Base-by-base conservation (phyloP, 2,888 invertebrate genomes). In the Campoplex capitator region DNA sequence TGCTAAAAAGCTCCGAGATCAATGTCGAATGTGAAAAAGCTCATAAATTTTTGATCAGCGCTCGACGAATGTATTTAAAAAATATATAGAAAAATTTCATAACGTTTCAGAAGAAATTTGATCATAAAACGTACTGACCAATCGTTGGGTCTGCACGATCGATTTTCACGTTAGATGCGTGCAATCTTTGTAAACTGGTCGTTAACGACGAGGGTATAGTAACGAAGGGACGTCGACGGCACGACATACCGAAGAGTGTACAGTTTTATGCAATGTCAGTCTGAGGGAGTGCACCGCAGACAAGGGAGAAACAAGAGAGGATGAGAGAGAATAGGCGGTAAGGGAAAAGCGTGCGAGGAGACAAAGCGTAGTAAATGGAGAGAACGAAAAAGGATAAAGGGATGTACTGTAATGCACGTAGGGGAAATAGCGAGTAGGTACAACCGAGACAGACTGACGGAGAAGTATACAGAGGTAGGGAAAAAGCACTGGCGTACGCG, bases 351-450 rank as follows among this genome's bases (percentile, higher is more conserved):
- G 67, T 82, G 74, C 70, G 87, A 81, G 84, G 86, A 84, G 84
- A 80, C 65, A 71, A 84, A 86, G 85, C 84, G 73, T 78, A 28
- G 87, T 58, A 83, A 79, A 88, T 74, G 79, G 82, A 76, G 82
- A 76, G 84, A 82, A 81, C 62, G 81, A 85, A 80, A 79, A 83
- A 82, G 67, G 85, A 70, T 83, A 86, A 84, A 85, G 78, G 85
- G 84, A 81, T 78, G 62, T 87, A 82, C 88, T 84, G 67, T 81
- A 86, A 88, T 87, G 84, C 84, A 84, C 87, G 83, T 85, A 62
- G 85, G 88, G 89, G 85, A 88, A 88, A 86, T 42, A 65, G 81
- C 65, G 67, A 75, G 79, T 77, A 84, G 86, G 87, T 78, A 67
- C 85, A 58, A 85, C 76, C 65, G 75, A 83, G 78, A 70, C 74